Conservation (phyloP, 2,888 invertebrate species). For the Drosophila borealis region DNA sequence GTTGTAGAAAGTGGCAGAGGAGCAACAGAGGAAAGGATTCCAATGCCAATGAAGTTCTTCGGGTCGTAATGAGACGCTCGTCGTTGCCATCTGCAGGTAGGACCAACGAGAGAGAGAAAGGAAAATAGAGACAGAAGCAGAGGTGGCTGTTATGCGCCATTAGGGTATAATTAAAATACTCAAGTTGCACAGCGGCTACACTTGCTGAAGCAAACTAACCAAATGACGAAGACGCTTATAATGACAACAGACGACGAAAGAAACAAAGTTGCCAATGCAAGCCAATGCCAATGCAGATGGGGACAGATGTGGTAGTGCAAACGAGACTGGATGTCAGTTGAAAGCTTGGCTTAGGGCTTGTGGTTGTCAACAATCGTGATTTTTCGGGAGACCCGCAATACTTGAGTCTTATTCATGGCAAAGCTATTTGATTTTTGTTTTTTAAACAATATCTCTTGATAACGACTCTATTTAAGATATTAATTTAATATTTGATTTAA, state of each 20-base stretch:
- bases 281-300: not conserved
- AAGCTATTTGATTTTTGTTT: too few relatives aligned
- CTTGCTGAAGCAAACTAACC: constrained; percentile 14
- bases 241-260: constrained; percentile 35
- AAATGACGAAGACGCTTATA: constrained; percentile 45
- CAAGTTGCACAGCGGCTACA: constrained; percentile 61
- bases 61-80: constrained; percentile 52
- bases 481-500: too few relatives aligned
- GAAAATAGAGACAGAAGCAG: constrained; percentile 21
- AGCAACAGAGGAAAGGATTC: constrained; percentile 6
- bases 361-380: constrained; percentile 34
- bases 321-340: not conserved
- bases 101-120: too few relatives aligned
- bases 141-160: constrained; percentile 81
- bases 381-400: constrained; percentile 37
- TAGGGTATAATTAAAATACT: constrained; percentile 84
- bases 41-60: constrained; percentile 60
- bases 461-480: too few relatives aligned
- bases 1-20: constrained; percentile 34
- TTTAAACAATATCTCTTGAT: too few relatives aligned
- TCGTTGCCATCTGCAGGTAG: constrained; percentile 13
- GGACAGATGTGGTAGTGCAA: not conserved
- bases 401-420: constrained; percentile 1
- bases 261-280: constrained; percentile 42
- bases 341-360: constrained; percentile 31